These are phyloP conservation scores for Myotis pilosus DNA, from an alignment of 2,797 vertebrate genomes.

Conservation along the genomic window DNA sequence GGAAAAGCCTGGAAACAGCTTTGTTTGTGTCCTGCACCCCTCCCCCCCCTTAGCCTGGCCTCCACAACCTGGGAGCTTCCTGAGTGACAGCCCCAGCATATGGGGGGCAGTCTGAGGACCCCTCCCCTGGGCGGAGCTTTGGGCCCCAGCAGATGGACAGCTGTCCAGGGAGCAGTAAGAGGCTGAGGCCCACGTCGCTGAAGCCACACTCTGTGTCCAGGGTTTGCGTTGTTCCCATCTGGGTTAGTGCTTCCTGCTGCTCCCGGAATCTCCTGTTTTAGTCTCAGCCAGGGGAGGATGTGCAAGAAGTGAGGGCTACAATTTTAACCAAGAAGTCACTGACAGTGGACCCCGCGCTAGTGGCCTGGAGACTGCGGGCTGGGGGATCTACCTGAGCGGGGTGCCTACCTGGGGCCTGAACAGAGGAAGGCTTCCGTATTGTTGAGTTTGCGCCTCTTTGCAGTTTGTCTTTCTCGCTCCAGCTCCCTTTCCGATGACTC, in stretches of 20 bases:
- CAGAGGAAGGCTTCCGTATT: not conserved
- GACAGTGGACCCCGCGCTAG: not conserved
- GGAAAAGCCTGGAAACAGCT: conserved; percentile 30
- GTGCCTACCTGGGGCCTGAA: not conserved
- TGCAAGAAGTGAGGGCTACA: not conserved
- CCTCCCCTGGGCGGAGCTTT: not conserved
- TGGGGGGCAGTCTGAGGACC: conserved; percentile 2
- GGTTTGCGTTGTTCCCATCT: not conserved
- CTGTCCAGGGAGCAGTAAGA: not conserved
- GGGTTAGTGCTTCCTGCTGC: not conserved
- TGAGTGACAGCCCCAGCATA: conserved; percentile 56
- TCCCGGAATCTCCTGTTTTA: not conserved
- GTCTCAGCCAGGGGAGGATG: not conserved
- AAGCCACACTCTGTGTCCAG: not conserved
- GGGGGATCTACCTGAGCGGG: not conserved
- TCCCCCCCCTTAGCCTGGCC: not conserved
- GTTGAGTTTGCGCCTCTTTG: not conserved
- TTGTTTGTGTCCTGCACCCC: not conserved
- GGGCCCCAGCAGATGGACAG: conserved; percentile 59
- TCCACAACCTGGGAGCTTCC: not conserved
- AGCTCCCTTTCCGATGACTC: not conserved
- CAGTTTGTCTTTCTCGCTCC: not conserved
- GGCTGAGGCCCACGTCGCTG: not conserved
- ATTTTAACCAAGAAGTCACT: not conserved
- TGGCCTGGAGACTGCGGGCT: not conserved